phyloP scores from a whole-genome alignment of 2,888 invertebrate species.

The Therioaphis trifolii region DNA sequence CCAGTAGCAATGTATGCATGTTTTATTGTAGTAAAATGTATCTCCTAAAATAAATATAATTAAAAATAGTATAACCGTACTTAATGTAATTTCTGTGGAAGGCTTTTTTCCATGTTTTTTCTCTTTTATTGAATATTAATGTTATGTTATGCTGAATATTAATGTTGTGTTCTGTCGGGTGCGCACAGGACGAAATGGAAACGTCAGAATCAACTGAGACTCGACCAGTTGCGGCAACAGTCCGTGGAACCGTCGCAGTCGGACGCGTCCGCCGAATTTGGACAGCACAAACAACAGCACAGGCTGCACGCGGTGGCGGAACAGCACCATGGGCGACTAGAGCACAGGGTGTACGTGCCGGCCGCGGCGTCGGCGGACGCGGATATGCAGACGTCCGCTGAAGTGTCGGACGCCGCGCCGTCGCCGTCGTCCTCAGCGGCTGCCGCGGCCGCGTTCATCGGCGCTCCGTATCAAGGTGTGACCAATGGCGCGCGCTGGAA shows the following conservation, averaged over 20 bases:
- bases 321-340: background rate
- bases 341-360: slow-evolving; percentile 64
- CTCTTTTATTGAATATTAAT: too few species aligned
- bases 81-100: too few species aligned
- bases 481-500: slow-evolving; percentile 68
- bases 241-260: slow-evolving; percentile 80
- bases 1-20: too few species aligned
- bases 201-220: slow-evolving; percentile 80
- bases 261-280: slow-evolving; percentile 70
- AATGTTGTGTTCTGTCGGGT: background rate
- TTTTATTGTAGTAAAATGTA: too few species aligned
- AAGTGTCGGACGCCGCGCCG: background rate
- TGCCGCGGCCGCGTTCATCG: slow-evolving; percentile 64
- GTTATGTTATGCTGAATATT: too few species aligned
- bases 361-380: slow-evolving; percentile 65
- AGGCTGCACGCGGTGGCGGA: slow-evolving; percentile 34
- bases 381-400: slow-evolving; percentile 2
- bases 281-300: slow-evolving; percentile 63
- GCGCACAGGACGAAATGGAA: slow-evolving; percentile 71
- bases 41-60: too few species aligned
- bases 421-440: slow-evolving; percentile 68
- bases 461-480: slow-evolving; percentile 39
- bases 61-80: too few species aligned
- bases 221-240: slow-evolving; percentile 88
- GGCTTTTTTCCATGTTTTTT: too few species aligned